Percentiles rank a stretch among this genome's conserved stretches.
phyloP scores from a whole-genome alignment of 37 sponge, comb jelly and placozoan species.

The Mnemiopsis leidyi region DNA sequence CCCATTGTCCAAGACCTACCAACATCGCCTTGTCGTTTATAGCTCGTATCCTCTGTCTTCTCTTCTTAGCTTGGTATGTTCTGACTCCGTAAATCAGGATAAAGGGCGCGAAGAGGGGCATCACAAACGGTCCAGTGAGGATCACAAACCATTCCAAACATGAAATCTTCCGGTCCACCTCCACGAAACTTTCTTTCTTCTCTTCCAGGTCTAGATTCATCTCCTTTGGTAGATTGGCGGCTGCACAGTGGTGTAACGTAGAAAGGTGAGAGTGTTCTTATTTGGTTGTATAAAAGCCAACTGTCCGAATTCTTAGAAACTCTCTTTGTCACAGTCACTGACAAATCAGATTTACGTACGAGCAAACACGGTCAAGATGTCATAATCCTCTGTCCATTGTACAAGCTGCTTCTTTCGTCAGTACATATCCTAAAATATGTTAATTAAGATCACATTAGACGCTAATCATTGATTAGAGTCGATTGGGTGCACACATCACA shows the following conservation, averaged over 20 bases:
- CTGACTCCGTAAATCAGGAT: not conserved
- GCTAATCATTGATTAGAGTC: not conserved
- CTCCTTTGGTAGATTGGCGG: too few relatives aligned
- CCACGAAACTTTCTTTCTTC: not conserved
- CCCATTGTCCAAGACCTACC: constrained; percentile 59
- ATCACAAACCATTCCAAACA: constrained; percentile 44
- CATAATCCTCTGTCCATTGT: not conserved
- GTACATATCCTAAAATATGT: not conserved
- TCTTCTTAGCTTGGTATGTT: not conserved
- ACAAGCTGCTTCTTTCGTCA: not conserved
- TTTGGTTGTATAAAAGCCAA: too few relatives aligned
- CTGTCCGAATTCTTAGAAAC: not conserved
- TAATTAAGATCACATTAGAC: not conserved
- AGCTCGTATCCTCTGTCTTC: not conserved
- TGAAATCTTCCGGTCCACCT: constrained; percentile 33
- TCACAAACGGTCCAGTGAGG: constrained; percentile 39
- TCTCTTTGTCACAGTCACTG: not conserved
- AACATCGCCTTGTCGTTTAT: not conserved
- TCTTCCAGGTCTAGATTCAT: not conserved
- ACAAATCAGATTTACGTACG: not conserved
- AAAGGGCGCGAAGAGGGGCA: not conserved
- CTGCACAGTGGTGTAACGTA: not conserved
- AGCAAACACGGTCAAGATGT: not conserved
- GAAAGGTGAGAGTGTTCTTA: too few relatives aligned
- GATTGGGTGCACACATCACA: not conserved